Percentiles rank a stretch among this genome's conserved stretches.
Conservation (phyloP, 2,113 vertebrate species). For the Junco hyemalis region DNA sequence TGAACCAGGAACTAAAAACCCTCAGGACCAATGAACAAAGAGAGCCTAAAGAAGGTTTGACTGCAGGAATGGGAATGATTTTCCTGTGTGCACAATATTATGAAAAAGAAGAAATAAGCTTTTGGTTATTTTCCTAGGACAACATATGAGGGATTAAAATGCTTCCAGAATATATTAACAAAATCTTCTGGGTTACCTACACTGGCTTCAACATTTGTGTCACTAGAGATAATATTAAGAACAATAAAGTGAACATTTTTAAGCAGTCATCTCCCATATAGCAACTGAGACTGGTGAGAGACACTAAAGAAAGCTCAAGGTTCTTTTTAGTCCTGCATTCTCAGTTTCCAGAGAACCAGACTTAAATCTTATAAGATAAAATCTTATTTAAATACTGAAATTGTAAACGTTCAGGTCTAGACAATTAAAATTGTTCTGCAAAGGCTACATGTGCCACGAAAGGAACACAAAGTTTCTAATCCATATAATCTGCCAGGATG, state of each 20-base stretch:
- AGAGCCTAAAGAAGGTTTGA: not conserved
- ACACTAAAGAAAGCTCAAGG: not conserved
- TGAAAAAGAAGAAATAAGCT: not conserved
- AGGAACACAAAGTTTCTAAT: not conserved
- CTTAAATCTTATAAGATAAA: not conserved
- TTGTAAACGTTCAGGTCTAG: not conserved
- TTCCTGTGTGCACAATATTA: not conserved
- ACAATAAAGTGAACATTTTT: not conserved
- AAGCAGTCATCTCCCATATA: not conserved
- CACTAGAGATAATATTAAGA: not conserved
- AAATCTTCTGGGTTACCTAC: not conserved
- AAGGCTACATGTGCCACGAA: not conserved
- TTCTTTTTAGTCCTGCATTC: not conserved
- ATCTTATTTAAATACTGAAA: not conserved
- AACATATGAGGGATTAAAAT: not conserved
- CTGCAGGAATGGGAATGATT: not conserved
- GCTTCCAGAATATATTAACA: not conserved
- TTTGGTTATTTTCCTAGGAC: not conserved
- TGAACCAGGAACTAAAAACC: not conserved
- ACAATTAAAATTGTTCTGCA: not conserved
- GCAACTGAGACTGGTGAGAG: not conserved
- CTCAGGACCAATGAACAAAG: not conserved
- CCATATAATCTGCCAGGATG: not conserved
- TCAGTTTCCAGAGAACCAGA: not conserved
- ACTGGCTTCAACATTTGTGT: not conserved